A percentile compares a stretch with the other conserved stretches of the same genome.
Evolutionary conservation across 1,140 invertebrate genomes (phyloP).

Genomic region (Battus philenor): DNA sequence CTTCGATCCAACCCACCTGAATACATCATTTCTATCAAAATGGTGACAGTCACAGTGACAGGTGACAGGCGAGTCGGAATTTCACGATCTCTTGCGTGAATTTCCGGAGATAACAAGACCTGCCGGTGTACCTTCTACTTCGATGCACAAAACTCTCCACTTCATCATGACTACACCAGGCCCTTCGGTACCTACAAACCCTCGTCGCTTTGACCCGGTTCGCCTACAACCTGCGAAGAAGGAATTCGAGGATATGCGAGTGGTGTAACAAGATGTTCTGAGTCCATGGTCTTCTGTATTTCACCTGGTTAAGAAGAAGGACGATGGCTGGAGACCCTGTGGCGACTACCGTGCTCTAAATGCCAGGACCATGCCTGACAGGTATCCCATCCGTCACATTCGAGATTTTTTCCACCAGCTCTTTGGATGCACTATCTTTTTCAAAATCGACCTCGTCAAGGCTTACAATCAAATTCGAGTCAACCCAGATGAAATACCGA

Average conservation of each 20-base stretch:
- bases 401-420: neutral
- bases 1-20: neutral
- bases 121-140: slow-evolving; percentile 16
- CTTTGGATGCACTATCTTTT: neutral
- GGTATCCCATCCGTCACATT: neutral
- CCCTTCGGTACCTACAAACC: slow-evolving; percentile 42
- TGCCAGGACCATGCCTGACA: neutral
- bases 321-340: slow-evolving; percentile 49
- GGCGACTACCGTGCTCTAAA: slow-evolving; percentile 43
- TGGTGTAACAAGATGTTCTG: slow-evolving; percentile 34
- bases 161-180: slow-evolving; percentile 30
- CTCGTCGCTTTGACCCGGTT: slow-evolving; percentile 48
- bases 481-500: too few relatives aligned
- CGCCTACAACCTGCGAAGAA: slow-evolving; percentile 37
- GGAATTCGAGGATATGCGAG: slow-evolving; percentile 48
- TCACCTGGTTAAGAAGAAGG: too few relatives aligned
- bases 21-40: slow-evolving; percentile 23
- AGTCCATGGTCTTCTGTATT: slow-evolving; percentile 52
- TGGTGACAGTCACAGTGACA: too few relatives aligned
- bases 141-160: slow-evolving; percentile 25
- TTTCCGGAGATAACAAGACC: slow-evolving; percentile 27
- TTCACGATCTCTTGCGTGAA: slow-evolving; percentile 19
- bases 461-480: neutral
- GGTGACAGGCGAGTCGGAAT: slow-evolving; percentile 19
- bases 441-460: neutral